Percentiles rank a stretch among this genome's conserved stretches.
These are phyloP conservation scores for Melanotaenia pygmaea DNA, from an alignment of 2,797 vertebrate species.

Conservation along the genomic window DNA sequence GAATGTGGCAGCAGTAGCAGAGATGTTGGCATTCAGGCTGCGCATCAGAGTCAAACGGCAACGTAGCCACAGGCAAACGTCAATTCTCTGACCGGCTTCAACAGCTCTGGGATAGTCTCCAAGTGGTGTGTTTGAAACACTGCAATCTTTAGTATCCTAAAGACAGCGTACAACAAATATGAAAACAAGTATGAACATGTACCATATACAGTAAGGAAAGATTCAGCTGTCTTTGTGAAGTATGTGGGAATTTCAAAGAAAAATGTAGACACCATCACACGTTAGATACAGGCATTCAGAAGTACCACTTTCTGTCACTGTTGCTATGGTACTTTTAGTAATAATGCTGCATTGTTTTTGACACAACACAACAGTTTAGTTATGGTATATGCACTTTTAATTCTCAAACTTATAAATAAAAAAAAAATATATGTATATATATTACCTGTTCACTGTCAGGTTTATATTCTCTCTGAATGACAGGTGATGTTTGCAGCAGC, in stretches of 20 bases:
- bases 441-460: constrained; percentile 54
- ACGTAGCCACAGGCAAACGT: constrained; percentile 85
- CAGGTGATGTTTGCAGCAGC: constrained; percentile 86
- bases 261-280: not conserved
- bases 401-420: not conserved
- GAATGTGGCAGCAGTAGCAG: constrained; percentile 57
- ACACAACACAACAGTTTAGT: not conserved
- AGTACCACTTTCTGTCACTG: not conserved
- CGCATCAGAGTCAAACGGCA: constrained; percentile 83
- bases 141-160: constrained; percentile 42
- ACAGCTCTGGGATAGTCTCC: constrained; percentile 60
- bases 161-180: constrained; percentile 5
- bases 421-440: not conserved
- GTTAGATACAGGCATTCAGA: not conserved
- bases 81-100: constrained; percentile 83
- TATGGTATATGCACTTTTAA: not conserved
- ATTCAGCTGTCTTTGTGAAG: not conserved
- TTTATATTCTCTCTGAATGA: constrained; percentile 57
- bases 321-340: not conserved
- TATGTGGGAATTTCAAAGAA: not conserved
- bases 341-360: not conserved
- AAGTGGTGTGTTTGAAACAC: not conserved
- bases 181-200: not conserved
- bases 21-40: constrained; percentile 80
- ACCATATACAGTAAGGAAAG: constrained; percentile 1